These are phyloP conservation scores for Muscidifurax raptorellus DNA, from an alignment of 1,140 invertebrate species.

Conservation along the genomic window DNA sequence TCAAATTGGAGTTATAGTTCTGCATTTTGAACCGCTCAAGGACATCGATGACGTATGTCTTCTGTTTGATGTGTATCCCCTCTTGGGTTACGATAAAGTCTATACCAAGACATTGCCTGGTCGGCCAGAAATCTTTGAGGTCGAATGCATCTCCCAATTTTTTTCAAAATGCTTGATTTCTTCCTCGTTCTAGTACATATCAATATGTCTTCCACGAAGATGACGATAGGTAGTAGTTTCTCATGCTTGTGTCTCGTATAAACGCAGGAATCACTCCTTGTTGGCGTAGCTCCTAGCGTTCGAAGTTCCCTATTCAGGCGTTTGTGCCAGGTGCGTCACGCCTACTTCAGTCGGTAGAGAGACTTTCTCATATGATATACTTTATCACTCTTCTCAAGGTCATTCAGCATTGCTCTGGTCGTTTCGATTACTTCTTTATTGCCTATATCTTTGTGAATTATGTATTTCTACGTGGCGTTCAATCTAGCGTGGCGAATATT, in stretches of 20 bases:
- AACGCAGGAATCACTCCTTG: neutral
- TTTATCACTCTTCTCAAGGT: neutral
- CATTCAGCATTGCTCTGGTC: neutral
- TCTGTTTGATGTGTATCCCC: slow-evolving; percentile 36
- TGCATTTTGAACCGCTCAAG: slow-evolving; percentile 54
- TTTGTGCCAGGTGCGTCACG: neutral
- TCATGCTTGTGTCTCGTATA: neutral
- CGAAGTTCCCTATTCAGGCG: neutral
- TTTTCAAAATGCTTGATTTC: neutral
- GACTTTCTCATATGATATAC: slow-evolving; percentile 12
- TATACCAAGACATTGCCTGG: slow-evolving; percentile 49
- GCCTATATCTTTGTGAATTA: neutral
- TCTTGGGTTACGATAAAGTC: slow-evolving; percentile 27
- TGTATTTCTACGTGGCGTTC: neutral
- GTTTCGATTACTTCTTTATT: neutral
- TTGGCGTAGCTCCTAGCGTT: neutral
- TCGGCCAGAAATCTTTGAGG: slow-evolving; percentile 48
- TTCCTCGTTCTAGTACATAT: neutral
- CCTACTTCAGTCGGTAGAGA: slow-evolving; percentile 12
- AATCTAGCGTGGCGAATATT: too few species aligned
- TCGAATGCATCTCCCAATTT: slow-evolving; percentile 7
- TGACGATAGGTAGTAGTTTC: neutral
- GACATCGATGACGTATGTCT: slow-evolving; percentile 40
- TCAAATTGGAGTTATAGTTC: slow-evolving; percentile 57
- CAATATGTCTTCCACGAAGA: slow-evolving; percentile 25